phyloP scores from a whole-genome alignment of 2,888 invertebrate genomes.

The Rotaria sp. region DNA sequence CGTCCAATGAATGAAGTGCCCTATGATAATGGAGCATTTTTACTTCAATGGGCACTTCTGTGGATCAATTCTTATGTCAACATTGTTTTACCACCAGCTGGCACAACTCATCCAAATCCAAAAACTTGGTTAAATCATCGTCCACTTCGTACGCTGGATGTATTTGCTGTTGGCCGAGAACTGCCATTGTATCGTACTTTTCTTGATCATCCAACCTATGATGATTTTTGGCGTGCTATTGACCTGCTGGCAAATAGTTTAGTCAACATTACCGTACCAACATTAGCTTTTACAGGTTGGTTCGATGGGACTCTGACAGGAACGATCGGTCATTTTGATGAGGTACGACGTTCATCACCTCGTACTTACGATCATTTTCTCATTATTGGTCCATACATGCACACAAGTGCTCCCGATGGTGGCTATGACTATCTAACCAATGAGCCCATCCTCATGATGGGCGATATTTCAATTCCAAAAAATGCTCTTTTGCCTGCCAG shows the following conservation, averaged over 20 bases:
- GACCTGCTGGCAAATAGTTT: not conserved
- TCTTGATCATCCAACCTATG: conserved; percentile 23
- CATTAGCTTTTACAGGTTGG: conserved; percentile 34
- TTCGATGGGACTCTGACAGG: conserved; percentile 26
- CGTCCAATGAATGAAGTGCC: conserved; percentile 28
- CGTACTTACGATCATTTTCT: conserved; percentile 31
- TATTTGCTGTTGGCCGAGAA: not conserved
- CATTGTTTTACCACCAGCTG: too few relatives aligned
- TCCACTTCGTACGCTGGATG: conserved; percentile 17
- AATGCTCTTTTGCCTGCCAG: conserved; percentile 29
- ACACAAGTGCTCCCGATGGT: conserved; percentile 14
- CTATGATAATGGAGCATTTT: not conserved
- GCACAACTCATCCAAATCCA: too few relatives aligned
- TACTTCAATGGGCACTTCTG: not conserved
- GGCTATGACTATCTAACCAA: conserved; percentile 21
- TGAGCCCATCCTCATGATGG: not conserved
- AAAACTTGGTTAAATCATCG: too few relatives aligned
- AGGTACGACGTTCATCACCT: not conserved
- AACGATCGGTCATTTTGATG: conserved; percentile 5
- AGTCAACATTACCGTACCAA: conserved; percentile 10
- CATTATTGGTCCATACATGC: conserved; percentile 33
- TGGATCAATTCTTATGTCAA: too few relatives aligned
- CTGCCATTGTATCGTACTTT: conserved; percentile 29
- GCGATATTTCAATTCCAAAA: not conserved
- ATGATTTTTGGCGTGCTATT: conserved; percentile 19